Evolutionary conservation across 2,888 invertebrate genomes (phyloP).

Genomic region (Tuta absoluta): DNA sequence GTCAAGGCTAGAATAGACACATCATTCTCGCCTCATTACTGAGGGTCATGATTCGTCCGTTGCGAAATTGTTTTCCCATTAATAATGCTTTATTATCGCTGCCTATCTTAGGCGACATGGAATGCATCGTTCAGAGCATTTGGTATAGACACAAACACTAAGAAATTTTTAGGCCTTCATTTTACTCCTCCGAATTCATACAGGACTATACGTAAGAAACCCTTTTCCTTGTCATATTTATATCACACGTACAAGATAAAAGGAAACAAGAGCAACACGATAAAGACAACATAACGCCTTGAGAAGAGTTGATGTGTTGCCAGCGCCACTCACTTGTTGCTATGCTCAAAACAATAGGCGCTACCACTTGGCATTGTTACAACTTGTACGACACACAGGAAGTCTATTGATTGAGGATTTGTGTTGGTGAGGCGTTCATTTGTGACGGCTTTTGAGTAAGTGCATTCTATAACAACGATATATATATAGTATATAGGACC

Average conservation of each 20-base stretch:
- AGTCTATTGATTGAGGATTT: background rate
- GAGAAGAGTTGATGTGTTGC: background rate
- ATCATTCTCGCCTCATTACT: too few relatives aligned
- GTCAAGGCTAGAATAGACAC: too few relatives aligned
- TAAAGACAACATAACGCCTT: slow-evolving; percentile 16
- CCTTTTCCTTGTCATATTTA: background rate
- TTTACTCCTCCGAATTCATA: too few relatives aligned
- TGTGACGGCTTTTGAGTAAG: background rate
- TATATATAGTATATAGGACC: too few relatives aligned
- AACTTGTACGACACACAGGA: background rate
- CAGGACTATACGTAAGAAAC: background rate
- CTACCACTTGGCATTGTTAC: slow-evolving; percentile 14
- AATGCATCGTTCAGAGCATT: too few relatives aligned
- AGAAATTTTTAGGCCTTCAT: too few relatives aligned
- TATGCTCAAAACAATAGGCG: slow-evolving; percentile 21
- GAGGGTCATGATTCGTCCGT: too few relatives aligned
- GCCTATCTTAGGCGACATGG: too few relatives aligned
- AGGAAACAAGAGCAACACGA: slow-evolving; percentile 1
- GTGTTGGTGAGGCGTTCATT: background rate
- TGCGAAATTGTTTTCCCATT: too few relatives aligned
- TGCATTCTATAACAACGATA: background rate
- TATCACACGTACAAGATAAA: background rate
- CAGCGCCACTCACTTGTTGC: slow-evolving; percentile 19
- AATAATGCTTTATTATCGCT: too few relatives aligned
- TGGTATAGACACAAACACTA: too few relatives aligned